Percentiles rank a stretch among this genome's conserved stretches.
These are phyloP conservation scores for Danaus chrysippus DNA, from an alignment of 2,888 invertebrate genomes.

Conservation along the genomic window DNA sequence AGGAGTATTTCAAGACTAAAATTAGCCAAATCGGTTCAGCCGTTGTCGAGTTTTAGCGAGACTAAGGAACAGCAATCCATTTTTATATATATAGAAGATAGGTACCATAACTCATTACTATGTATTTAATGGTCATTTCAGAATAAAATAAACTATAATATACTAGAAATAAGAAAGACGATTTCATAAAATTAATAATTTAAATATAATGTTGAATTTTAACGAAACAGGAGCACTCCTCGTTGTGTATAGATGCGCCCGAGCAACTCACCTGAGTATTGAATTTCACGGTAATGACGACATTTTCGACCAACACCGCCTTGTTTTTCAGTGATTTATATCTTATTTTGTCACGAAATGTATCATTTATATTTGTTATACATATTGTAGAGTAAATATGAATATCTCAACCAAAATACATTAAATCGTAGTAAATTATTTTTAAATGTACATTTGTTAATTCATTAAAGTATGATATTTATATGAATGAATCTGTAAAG, in stretches of 20 bases:
- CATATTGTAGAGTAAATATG: slow-evolving; percentile 13
- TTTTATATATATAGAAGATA: too few species aligned
- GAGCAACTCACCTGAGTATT: slow-evolving; percentile 19
- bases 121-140: too few species aligned
- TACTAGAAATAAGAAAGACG: not conserved
- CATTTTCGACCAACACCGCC: slow-evolving; percentile 22
- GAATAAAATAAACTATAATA: not conserved
- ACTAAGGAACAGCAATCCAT: too few species aligned
- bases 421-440: too few species aligned
- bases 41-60: too few species aligned
- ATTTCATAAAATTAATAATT: not conserved
- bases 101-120: too few species aligned
- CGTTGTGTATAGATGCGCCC: slow-evolving; percentile 19
- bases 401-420: too few species aligned
- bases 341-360: slow-evolving; percentile 18
- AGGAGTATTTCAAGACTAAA: too few species aligned
- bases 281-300: slow-evolving; percentile 28
- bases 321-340: slow-evolving; percentile 28
- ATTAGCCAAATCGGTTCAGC: too few species aligned
- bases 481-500: too few species aligned
- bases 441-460: too few species aligned
- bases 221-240: slow-evolving; percentile 18
- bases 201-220: slow-evolving; percentile 10
- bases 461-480: too few species aligned
- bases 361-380: slow-evolving; percentile 5